These are phyloP conservation scores for Rhinoderma darwinii DNA, from an alignment of 2,113 vertebrate species.

Conservation along the genomic window DNA sequence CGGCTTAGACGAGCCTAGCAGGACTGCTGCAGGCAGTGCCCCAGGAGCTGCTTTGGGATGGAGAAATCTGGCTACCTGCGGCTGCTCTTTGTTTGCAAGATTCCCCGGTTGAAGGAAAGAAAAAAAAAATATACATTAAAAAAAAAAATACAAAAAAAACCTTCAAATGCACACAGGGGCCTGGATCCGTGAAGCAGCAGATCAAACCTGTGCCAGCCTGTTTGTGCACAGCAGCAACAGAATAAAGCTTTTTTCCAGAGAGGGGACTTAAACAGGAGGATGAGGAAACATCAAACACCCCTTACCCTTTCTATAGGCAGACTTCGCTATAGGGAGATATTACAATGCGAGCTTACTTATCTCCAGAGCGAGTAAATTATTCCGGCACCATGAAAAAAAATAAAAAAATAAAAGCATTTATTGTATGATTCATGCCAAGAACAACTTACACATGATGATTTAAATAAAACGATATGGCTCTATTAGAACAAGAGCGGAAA, in stretches of 20 bases:
- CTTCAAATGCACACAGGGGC: conserved; percentile 81
- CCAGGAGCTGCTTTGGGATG: conserved; percentile 74
- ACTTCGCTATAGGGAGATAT: conserved; percentile 42
- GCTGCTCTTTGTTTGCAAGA: conserved; percentile 75
- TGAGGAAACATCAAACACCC: conserved; percentile 82
- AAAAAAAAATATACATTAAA: conserved; percentile 41
- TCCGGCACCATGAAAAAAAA: not conserved
- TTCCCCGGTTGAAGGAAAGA: conserved; percentile 70
- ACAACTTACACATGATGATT: not conserved
- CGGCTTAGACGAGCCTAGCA: conserved; percentile 74
- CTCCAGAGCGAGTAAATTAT: conserved; percentile 21
- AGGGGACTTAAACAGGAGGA: conserved; percentile 71
- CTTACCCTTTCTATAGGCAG: conserved; percentile 57
- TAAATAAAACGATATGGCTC: not conserved
- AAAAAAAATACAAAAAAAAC: conserved; percentile 64
- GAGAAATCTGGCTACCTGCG: conserved; percentile 70
- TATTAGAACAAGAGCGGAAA: not conserved
- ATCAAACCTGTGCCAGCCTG: conserved; percentile 85
- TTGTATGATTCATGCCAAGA: not conserved
- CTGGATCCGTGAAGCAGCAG: conserved; percentile 81
- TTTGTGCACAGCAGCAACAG: conserved; percentile 80
- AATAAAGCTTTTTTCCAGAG: conserved; percentile 85
- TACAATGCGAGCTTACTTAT: conserved; percentile 44
- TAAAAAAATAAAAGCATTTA: not conserved
- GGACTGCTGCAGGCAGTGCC: conserved; percentile 75